Conservation (phyloP, 2,888 invertebrate species). For the Papilio protenor region DNA sequence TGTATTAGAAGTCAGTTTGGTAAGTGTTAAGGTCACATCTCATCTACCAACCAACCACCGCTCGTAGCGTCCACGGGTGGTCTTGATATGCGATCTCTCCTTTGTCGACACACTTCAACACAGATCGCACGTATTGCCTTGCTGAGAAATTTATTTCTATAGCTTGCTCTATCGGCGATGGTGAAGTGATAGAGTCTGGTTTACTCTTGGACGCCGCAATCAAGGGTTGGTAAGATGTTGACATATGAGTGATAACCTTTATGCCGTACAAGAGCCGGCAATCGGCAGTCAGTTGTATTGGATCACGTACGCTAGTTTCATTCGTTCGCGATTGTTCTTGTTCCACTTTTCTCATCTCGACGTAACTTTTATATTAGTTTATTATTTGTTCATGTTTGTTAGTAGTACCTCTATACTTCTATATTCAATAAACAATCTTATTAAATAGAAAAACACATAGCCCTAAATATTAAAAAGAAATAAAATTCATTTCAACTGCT, state of each 20-base stretch:
- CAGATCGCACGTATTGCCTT: background rate
- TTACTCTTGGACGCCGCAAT: background rate
- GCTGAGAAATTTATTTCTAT: background rate
- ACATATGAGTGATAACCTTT: background rate
- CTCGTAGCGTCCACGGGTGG: too few relatives aligned
- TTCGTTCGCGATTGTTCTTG: constrained; percentile 43
- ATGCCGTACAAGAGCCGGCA: constrained; percentile 23
- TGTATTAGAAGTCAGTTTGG: constrained; percentile 28
- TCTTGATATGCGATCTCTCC: too few relatives aligned
- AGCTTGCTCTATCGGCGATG: background rate
- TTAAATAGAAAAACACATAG: too few relatives aligned
- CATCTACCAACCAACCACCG: background rate
- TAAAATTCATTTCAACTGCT: background rate
- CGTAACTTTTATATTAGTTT: constrained; percentile 34
- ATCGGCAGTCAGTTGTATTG: constrained; percentile 28
- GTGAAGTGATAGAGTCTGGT: background rate
- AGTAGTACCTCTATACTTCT: background rate
- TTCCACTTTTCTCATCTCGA: constrained; percentile 29
- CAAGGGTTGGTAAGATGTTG: background rate
- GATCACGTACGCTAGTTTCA: constrained; percentile 43
- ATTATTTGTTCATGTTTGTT: constrained; percentile 22
- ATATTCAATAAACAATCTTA: background rate
- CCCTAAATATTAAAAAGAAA: background rate
- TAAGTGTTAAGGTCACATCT: background rate
- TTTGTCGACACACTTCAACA: background rate